A percentile compares a stretch with the other conserved stretches of the same genome.
Conservation (phyloP, 2,113 vertebrate species). For the Sebastes fasciatus region DNA sequence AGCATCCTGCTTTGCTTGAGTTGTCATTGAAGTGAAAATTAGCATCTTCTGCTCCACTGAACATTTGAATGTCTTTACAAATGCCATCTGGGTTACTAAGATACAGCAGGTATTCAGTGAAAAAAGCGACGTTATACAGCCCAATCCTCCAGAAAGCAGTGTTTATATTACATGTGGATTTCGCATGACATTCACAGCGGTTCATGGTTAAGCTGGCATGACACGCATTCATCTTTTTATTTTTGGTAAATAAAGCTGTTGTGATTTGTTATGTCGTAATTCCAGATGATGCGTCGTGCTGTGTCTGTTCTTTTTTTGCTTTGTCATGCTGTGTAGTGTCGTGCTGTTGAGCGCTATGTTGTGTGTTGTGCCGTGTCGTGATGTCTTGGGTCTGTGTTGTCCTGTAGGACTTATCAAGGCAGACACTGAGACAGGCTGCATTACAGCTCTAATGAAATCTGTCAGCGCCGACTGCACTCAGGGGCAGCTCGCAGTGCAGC, state of each 20-base stretch:
- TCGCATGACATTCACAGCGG: not conserved
- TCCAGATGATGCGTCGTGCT: constrained; percentile 13
- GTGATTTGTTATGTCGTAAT: not conserved
- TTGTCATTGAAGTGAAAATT: constrained; percentile 48
- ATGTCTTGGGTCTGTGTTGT: constrained; percentile 52
- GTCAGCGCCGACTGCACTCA: constrained; percentile 66
- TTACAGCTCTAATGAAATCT: constrained; percentile 72
- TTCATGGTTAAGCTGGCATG: not conserved
- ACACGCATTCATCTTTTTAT: not conserved
- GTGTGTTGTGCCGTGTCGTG: constrained; percentile 52
- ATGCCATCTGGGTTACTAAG: constrained; percentile 52
- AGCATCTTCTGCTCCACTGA: constrained; percentile 53
- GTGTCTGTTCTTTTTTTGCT: constrained; percentile 33
- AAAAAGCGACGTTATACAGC: not conserved
- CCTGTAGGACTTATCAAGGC: constrained; percentile 65
- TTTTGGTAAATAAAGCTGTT: not conserved
- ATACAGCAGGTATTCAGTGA: constrained; percentile 55
- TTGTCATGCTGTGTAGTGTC: constrained; percentile 43
- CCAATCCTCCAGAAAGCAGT: not conserved
- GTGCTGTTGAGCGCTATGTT: constrained; percentile 23
- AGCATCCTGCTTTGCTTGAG: constrained; percentile 48
- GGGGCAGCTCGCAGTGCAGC: constrained; percentile 48
- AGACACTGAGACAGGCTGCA: constrained; percentile 61
- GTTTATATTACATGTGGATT: not conserved
- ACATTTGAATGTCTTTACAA: constrained; percentile 62